These are phyloP conservation scores for Drosophila gunungcola DNA, from an alignment of 1,140 invertebrate genomes.

Conservation along the genomic window DNA sequence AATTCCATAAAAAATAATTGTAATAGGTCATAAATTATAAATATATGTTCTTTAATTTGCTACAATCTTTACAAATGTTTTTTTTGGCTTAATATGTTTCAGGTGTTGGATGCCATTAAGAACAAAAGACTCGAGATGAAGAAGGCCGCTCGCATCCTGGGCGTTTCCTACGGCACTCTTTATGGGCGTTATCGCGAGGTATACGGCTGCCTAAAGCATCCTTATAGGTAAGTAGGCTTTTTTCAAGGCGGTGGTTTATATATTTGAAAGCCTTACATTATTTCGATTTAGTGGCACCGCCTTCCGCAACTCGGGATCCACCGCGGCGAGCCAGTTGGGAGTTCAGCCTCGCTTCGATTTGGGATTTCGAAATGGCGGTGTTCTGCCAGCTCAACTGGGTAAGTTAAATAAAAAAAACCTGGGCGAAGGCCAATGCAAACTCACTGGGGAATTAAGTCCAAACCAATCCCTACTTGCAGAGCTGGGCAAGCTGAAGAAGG, in stretches of 20 bases:
- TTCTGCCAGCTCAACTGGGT: conserved; percentile 70
- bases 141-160: conserved; percentile 93
- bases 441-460: conserved; percentile 14
- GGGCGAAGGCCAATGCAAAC: neutral
- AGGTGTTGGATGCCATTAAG: conserved; percentile 94
- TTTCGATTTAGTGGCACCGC: conserved; percentile 57
- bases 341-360: conserved; percentile 75
- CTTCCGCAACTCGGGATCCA: conserved; percentile 69
- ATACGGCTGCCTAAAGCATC: conserved; percentile 92
- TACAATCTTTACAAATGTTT: neutral
- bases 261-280: neutral
- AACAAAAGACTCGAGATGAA: conserved; percentile 97
- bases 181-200: conserved; percentile 95
- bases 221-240: conserved; percentile 63
- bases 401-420: conserved; percentile 4
- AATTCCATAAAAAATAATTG: neutral
- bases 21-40: neutral
- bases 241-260: no score
- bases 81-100: neutral
- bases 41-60: no score
- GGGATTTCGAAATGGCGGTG: conserved; percentile 61
- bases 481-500: conserved; percentile 78
- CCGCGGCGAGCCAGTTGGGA: conserved; percentile 53
- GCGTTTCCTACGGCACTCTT: conserved; percentile 94
- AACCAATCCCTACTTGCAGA: conserved; percentile 45